Evolutionary conservation across 2,797 vertebrate species (phyloP), one percentile per base, ranked within the genome.

Genomic region (Pteronotus mesoamericanus): DNA sequence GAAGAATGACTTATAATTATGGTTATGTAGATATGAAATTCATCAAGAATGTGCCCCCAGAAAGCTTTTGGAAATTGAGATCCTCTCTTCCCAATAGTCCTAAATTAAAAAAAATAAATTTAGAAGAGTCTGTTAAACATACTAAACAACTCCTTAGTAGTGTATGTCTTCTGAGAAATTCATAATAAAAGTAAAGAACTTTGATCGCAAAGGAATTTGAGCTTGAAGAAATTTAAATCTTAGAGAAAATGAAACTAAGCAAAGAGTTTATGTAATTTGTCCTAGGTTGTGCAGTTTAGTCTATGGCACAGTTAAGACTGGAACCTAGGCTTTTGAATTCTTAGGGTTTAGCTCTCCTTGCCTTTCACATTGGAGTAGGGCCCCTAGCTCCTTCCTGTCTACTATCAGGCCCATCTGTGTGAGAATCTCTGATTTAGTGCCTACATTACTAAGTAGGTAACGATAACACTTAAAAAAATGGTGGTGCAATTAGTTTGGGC

Each of bases 171-270:
- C 80, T 77, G 29, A 95, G 32, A 39, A 85, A 46, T 93, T 90
- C 12, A 66, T 93, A 89, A 26, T 92, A 69, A 92, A 96, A 97
- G 24, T 89, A 55, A 86, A 91, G 66, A 82, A 57, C 9, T 66
- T 94, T 51, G 32, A 46, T 86, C 72, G 93, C 18, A 22, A 78
- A 96, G 39, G 85, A 94, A 96, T 72, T 86, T 89, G 75, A 92
- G 71, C 39, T 69, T 91, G 59, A 94, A 95, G 26, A 91, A 88
- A 46, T 89, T 8, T 80, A 71, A 95, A 77, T 93, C 37, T 64
- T 48, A 86, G 82, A 79, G 91, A 96, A 97, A 97, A 89, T 96
- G 96, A 95, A 96, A 96, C 87, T 91, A 87, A 71, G 44, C 15
- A 42, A 69, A 79, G 53, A 34, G 6, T 72, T 85, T 72, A 42